Percentiles rank a stretch among this genome's conserved stretches.
These are phyloP conservation scores for Azemiops feae DNA, from an alignment of 2,113 vertebrate genomes.

Conservation along the genomic window DNA sequence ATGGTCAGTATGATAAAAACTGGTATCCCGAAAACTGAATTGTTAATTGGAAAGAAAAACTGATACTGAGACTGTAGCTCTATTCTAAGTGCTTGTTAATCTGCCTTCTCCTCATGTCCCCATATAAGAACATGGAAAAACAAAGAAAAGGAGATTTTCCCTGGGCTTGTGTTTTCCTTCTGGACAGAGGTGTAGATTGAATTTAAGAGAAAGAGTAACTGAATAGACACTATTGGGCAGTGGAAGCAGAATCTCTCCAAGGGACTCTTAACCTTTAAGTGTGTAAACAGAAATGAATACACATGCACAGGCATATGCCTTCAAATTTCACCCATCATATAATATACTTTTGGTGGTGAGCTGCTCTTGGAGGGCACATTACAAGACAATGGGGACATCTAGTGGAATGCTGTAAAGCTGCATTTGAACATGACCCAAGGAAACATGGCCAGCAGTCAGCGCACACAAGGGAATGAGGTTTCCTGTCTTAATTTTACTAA, in stretches of 20 bases:
- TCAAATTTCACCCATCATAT: slow-evolving; percentile 12
- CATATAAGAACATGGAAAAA: not conserved
- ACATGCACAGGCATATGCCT: not conserved
- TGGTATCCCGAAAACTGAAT: not conserved
- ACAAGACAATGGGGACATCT: slow-evolving; percentile 32
- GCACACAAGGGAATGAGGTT: not conserved
- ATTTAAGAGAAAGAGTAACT: not conserved
- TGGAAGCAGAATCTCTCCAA: not conserved
- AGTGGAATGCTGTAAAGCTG: slow-evolving; percentile 33
- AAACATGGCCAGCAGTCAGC: not conserved
- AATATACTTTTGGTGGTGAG: slow-evolving; percentile 36
- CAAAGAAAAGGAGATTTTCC: not conserved
- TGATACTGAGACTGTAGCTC: not conserved
- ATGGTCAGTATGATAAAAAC: not conserved
- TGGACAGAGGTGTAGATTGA: not conserved
- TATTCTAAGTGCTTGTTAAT: not conserved
- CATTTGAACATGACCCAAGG: not conserved
- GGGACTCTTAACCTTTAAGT: not conserved
- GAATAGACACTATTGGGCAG: not conserved
- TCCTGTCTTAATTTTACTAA: not conserved
- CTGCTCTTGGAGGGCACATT: slow-evolving; percentile 26
- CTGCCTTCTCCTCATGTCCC: not conserved
- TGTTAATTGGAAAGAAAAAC: not conserved
- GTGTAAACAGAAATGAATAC: not conserved
- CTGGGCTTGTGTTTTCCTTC: not conserved